Base-by-base conservation (phyloP, 2,797 vertebrate genomes). In the Microctenopoma lineatum region DNA sequence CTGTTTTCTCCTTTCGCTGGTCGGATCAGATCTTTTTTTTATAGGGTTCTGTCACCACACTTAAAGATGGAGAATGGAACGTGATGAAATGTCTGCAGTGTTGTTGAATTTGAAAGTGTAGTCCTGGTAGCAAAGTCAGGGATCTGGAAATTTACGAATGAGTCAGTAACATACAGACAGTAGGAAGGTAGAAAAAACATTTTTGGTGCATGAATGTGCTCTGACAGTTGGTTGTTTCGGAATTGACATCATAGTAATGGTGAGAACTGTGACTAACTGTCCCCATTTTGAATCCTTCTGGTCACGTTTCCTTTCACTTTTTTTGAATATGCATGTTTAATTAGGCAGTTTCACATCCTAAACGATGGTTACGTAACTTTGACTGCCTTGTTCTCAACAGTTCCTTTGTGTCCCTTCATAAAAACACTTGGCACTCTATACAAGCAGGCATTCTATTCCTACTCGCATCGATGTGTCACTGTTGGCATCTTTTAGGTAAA, bases 1-100 rank as follows among this genome's bases (percentile, higher is more conserved):
- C 83, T 80, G 74, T 87, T 87, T 88, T 73, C 87, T 75, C 86
- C 57, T 46, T 61, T 67, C 36, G n/a, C 52, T 75, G 8, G 16
- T 74, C 59, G 64, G 45, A 66, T 68, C 56, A 27, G 47, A 12
- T 56, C 42, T 66, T 57, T 66, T 45, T 54, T 47, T 51, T 61
- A 12, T 67, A 13, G 46, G 70, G 44, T 57, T 46, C 25, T 52
- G 2, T 34, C 32, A 34, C 32, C 7, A 7, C 15, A 18, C 12
- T 11, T 41, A 21, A 21, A 21, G 21, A 21, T 21, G 21, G 21
- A 21, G 2, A 21, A 21, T 21, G 21, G 21, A 21, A 21, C 21
- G 58, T 66, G 18, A 63, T 71, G 57, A 53, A 77, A 75, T 61
- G 57, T 85, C 45, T 80, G 42, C 53, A 54, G 21, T 34, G 25